Percentiles rank a stretch among this genome's conserved stretches.
Evolutionary conservation across 2,797 vertebrate genomes (phyloP).

Genomic region (Muscicapa comitata): DNA sequence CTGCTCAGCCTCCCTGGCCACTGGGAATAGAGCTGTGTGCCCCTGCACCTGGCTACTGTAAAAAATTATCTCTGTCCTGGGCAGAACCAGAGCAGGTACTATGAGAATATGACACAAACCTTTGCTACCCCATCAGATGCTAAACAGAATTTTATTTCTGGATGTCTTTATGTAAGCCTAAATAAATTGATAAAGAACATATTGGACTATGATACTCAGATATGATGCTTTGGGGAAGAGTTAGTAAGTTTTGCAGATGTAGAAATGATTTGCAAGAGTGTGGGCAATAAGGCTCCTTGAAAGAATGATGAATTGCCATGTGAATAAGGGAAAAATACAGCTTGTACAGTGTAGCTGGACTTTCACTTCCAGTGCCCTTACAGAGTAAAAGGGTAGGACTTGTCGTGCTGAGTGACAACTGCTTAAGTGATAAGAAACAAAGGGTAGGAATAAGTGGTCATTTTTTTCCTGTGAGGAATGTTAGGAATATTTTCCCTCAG

Average conservation of each 20-base stretch:
- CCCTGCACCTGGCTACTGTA: too few relatives aligned
- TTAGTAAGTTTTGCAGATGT: not conserved
- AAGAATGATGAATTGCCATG: not conserved
- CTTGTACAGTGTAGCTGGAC: not conserved
- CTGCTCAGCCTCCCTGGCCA: not conserved
- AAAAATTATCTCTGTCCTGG: not conserved
- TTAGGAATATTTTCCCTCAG: not conserved
- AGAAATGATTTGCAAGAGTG: not conserved
- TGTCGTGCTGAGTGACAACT: not conserved
- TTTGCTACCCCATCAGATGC: not conserved
- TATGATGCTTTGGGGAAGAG: not conserved
- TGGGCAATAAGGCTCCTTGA: not conserved
- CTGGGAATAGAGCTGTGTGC: not conserved
- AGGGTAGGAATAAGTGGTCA: not conserved
- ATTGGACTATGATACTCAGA: not conserved
- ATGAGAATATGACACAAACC: not conserved
- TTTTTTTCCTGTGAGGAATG: not conserved
- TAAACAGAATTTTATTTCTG: not conserved
- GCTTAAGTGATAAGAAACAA: not conserved
- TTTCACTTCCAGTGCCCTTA: not conserved
- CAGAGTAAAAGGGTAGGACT: not conserved
- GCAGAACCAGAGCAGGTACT: rapidly evolving
- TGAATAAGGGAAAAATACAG: not conserved
- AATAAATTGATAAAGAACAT: not conserved
- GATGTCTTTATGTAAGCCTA: not conserved